Evolutionary conservation across 2,888 invertebrate species (phyloP).

Genomic region (Pelosia muscerda): DNA sequence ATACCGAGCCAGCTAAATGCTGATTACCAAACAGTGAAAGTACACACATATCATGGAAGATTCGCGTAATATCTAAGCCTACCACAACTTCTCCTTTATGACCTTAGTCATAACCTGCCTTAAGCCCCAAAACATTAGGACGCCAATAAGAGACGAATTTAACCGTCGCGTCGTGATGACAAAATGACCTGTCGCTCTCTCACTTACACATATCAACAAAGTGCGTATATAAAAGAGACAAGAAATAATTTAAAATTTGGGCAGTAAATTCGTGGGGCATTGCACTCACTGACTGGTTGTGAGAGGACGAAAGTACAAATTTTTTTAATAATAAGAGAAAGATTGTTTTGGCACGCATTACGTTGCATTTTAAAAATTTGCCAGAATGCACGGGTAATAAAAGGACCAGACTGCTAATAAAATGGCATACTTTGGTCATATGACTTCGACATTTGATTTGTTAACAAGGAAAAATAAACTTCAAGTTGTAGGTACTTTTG

Average conservation of each 20-base stretch:
- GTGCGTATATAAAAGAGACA: constrained; percentile 64
- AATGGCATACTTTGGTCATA: background rate
- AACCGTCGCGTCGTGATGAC: constrained; percentile 62
- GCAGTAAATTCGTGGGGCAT: constrained; percentile 78
- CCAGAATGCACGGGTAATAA: constrained; percentile 39
- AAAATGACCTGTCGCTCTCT: constrained; percentile 64
- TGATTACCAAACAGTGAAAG: background rate
- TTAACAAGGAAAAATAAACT: background rate
- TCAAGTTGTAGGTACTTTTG: background rate
- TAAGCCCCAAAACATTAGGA: constrained; percentile 77
- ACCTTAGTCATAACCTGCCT: constrained; percentile 84
- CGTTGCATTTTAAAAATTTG: constrained; percentile 44
- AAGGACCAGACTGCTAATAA: constrained; percentile 15
- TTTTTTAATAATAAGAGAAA: constrained; percentile 78
- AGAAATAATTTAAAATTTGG: constrained; percentile 77
- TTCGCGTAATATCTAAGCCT: constrained; percentile 63
- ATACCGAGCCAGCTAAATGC: background rate
- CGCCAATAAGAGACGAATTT: constrained; percentile 73
- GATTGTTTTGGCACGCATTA: constrained; percentile 59
- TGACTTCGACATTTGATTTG: background rate
- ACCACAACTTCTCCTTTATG: constrained; percentile 67
- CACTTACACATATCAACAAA: constrained; percentile 57
- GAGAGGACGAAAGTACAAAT: constrained; percentile 85
- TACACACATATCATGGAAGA: background rate
- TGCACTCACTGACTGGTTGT: constrained; percentile 81